Evolutionary conservation across 2,888 invertebrate species (phyloP).

Genomic region (Dyspetes luteomarginatus): DNA sequence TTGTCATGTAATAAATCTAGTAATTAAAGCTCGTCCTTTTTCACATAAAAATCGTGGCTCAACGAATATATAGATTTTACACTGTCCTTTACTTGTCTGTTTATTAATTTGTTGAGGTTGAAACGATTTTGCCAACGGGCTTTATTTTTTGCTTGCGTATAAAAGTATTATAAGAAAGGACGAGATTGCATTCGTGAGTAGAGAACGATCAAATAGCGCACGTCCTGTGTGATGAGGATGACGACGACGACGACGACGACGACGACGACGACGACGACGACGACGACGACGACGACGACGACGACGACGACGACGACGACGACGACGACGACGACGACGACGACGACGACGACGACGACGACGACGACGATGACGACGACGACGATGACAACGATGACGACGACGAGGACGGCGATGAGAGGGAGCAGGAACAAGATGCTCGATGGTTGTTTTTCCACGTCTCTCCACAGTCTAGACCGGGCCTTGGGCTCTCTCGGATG

Average conservation of each 20-base stretch:
- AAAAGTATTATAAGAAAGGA: background rate
- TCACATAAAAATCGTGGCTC: constrained; percentile 25
- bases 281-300: constrained; percentile 34
- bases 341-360: constrained; percentile 46
- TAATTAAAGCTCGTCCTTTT: constrained; percentile 27
- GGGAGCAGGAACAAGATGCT: constrained; percentile 57
- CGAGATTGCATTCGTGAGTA: too few relatives aligned
- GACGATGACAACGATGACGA: constrained; percentile 45
- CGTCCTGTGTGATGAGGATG: too few relatives aligned
- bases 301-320: constrained; percentile 55
- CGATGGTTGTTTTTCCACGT: constrained; percentile 79
- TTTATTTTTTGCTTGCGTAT: background rate
- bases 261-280: constrained; percentile 61
- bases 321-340: constrained; percentile 53
- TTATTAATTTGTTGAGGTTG: background rate
- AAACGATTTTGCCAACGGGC: background rate
- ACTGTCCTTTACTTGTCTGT: background rate
- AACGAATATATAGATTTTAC: background rate
- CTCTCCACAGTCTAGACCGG: constrained; percentile 80
- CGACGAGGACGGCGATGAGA: constrained; percentile 60
- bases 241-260: constrained; percentile 10
- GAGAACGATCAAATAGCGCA: constrained; percentile 63
- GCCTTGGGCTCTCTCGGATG: constrained; percentile 53
- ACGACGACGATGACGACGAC: constrained; percentile 46
- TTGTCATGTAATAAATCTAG: constrained; percentile 30